Percentiles rank a stretch among this genome's conserved stretches.
Evolutionary conservation across 2,113 vertebrate genomes (phyloP).

Genomic region (Bos javanicus): DNA sequence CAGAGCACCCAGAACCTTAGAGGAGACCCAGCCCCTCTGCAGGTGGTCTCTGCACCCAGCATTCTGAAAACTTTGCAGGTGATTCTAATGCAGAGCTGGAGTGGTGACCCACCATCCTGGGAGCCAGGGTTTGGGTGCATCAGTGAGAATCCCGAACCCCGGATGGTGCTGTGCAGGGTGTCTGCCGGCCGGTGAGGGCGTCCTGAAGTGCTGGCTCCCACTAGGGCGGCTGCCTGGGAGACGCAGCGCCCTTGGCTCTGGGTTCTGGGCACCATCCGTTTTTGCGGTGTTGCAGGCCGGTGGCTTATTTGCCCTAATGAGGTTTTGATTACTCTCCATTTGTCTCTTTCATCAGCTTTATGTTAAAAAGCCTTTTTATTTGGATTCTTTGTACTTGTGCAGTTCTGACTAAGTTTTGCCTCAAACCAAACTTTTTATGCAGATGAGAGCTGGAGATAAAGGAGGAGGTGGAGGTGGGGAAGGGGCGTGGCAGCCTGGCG

Average conservation of each 20-base stretch:
- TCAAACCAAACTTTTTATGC: slow-evolving; percentile 46
- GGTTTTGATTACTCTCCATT: slow-evolving; percentile 63
- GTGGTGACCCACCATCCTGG: background rate
- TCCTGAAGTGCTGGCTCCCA: background rate
- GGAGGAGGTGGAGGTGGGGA: background rate
- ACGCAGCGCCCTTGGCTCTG: background rate
- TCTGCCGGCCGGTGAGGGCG: accelerated
- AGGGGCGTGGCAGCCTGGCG: background rate
- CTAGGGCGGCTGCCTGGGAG: background rate
- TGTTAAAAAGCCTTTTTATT: slow-evolving; percentile 66
- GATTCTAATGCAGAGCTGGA: background rate
- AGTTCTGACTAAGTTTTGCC: slow-evolving; percentile 47
- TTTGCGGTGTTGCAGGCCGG: background rate
- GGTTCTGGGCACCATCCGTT: background rate
- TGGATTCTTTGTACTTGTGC: slow-evolving; percentile 18
- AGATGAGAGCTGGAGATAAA: background rate
- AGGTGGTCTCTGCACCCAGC: accelerated
- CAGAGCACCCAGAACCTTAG: background rate
- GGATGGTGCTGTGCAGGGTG: background rate
- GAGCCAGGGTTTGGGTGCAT: background rate
- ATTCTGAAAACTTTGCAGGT: background rate
- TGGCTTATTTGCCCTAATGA: slow-evolving; percentile 56
- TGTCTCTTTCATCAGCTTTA: slow-evolving; percentile 71
- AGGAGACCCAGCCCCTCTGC: background rate
- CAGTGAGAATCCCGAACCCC: accelerated